Conservation (phyloP, 2,797 vertebrate species). For the Brotula barbata region DNA sequence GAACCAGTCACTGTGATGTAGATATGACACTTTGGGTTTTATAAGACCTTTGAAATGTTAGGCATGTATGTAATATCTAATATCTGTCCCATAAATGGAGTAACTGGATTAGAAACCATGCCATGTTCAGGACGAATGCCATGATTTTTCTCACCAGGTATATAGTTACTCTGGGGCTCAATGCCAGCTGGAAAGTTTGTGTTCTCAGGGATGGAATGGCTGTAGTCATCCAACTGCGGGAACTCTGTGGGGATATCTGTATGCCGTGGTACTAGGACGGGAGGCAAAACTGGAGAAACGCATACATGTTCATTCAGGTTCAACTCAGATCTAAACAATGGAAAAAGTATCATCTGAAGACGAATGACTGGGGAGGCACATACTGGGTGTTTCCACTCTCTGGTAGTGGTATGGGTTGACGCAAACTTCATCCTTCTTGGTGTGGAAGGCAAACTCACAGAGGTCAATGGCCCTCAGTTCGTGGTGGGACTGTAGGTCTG, state of each 20-base stretch:
- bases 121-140: too few species aligned
- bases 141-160: conserved; percentile 85
- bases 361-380: not conserved
- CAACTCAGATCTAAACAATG: conserved; percentile 7
- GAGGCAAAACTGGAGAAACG: conserved; percentile 86
- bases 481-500: conserved; percentile 98
- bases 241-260: conserved; percentile 96
- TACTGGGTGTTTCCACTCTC: conserved; percentile 73
- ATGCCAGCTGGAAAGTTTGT: conserved; percentile 98
- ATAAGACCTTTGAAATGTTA: too few species aligned
- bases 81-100: too few species aligned
- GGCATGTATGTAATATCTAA: too few species aligned
- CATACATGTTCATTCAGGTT: conserved; percentile 25
- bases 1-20: too few species aligned
- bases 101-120: too few species aligned
- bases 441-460: conserved; percentile 97
- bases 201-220: conserved; percentile 98
- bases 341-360: conserved; percentile 15
- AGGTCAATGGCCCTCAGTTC: conserved; percentile 96
- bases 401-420: conserved; percentile 99
- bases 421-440: conserved; percentile 98
- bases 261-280: conserved; percentile 95
- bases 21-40: too few species aligned
- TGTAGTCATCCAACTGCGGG: conserved; percentile 95
- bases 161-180: conserved; percentile 98